These are phyloP conservation scores for Parazoanthus swiftii DNA, from an alignment of 92 coral and sea anemone genomes.

Conservation along the genomic window DNA sequence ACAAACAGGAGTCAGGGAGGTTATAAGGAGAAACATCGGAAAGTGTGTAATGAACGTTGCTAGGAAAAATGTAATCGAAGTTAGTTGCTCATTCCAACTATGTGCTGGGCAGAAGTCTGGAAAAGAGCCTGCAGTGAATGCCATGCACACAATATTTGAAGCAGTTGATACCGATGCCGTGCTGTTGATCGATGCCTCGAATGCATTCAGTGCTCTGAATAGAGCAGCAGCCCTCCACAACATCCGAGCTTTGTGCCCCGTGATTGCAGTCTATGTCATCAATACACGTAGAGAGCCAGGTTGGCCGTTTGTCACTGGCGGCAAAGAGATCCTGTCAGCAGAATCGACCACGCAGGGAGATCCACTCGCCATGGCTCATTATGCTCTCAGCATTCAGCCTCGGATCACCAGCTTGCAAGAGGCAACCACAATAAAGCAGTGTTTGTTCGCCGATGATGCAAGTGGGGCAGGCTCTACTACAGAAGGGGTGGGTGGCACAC, in stretches of 20 bases:
- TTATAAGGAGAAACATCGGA: conserved; percentile 22
- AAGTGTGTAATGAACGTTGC: conserved; percentile 34
- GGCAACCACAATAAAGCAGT: too few relatives aligned
- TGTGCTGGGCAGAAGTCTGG: conserved; percentile 32
- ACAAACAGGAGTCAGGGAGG: conserved; percentile 33
- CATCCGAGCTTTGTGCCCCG: conserved; percentile 14
- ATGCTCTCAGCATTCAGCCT: too few relatives aligned
- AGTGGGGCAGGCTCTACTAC: too few relatives aligned
- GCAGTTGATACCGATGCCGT: conserved; percentile 36
- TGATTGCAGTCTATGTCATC: not conserved
- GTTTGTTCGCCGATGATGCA: too few relatives aligned
- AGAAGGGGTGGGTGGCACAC: too few relatives aligned
- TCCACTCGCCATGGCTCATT: too few relatives aligned
- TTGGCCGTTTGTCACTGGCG: too few relatives aligned
- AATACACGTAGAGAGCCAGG: too few relatives aligned
- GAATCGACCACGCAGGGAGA: too few relatives aligned
- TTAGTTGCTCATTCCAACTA: conserved; percentile 30
- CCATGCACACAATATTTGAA: conserved; percentile 26
- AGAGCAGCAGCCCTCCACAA: conserved; percentile 14
- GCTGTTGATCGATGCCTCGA: conserved; percentile 18
- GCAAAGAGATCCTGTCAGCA: too few relatives aligned
- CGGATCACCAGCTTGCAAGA: too few relatives aligned
- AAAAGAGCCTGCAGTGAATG: conserved; percentile 13
- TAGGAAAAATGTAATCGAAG: conserved; percentile 30
- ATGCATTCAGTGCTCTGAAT: too few relatives aligned